A percentile compares a stretch with the other conserved stretches of the same genome.
Evolutionary conservation across 2,888 invertebrate genomes (phyloP).

Genomic region (Polydrusus pterygomalis): DNA sequence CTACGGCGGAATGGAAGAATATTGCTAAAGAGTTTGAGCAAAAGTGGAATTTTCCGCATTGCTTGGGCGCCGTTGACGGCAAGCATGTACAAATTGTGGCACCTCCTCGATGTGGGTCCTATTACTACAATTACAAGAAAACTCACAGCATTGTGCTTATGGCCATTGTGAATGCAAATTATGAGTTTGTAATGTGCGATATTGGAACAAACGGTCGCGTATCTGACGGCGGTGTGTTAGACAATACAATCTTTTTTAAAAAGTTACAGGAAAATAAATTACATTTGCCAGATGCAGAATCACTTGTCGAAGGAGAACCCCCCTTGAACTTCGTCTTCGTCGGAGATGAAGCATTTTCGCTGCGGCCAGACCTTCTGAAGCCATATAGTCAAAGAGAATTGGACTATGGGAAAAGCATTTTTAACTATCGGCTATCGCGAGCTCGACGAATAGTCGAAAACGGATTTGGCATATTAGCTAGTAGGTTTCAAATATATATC

Average conservation of each 20-base stretch:
- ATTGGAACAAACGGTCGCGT: conserved; percentile 25
- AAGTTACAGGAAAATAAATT: conserved; percentile 33
- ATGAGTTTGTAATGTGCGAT: conserved; percentile 36
- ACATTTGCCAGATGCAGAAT: conserved; percentile 26
- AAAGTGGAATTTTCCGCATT: conserved; percentile 39
- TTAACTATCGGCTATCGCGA: conserved; percentile 14
- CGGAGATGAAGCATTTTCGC: conserved; percentile 49
- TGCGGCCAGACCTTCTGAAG: conserved; percentile 44
- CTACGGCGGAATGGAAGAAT: conserved; percentile 19
- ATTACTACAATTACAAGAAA: conserved; percentile 37
- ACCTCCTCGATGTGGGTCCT: conserved; percentile 26
- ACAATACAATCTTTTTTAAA: conserved; percentile 23
- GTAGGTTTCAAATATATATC: neutral
- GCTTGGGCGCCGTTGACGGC: conserved; percentile 34
- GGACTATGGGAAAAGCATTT: conserved; percentile 21
- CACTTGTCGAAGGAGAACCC: neutral
- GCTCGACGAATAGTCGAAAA: conserved; percentile 23
- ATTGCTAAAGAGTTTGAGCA: conserved; percentile 26
- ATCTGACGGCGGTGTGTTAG: conserved; percentile 31
- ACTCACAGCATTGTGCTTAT: conserved; percentile 36
- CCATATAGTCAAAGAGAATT: conserved; percentile 43
- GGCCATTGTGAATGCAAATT: conserved; percentile 39
- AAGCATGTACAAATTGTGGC: conserved; percentile 33
- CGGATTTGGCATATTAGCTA: neutral
- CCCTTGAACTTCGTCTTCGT: conserved; percentile 43